Evolutionary conservation across 2,888 invertebrate genomes (phyloP), one percentile per base, ranked within the genome.

Genomic region (Eupeodes latifasciatus): DNA sequence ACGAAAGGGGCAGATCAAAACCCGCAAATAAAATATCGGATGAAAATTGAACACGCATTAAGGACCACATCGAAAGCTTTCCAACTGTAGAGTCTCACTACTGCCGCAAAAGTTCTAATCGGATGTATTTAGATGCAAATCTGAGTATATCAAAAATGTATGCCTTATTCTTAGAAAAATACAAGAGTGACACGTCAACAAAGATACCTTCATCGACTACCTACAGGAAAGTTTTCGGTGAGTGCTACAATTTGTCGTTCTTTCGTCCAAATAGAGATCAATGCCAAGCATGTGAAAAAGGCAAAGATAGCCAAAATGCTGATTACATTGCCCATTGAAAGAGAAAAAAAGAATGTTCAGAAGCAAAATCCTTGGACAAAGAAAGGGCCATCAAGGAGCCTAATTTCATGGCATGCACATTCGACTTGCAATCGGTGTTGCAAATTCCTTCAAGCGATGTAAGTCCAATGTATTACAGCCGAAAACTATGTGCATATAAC

Each of bases 11-110:
- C 55, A 77, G 40, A 67, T 62, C 76, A 62, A 76, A 47, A 19
- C n/a, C 61, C 27, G n/a, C 64, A 62, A 76, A 76, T 62, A 76
- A 76, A 76, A 76, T 34, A 61, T 47, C 76, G 19, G 67, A 78
- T 57, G 67, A 78, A 76, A 76, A 61, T 53, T 27, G 64, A 64
- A 49, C 64, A 64, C 36, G 51, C 14, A 76, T 76, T 64, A 78
- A 36, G 36, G 36, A 36, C 7, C 36, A 36, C 36, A 36, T 36
- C 7, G 36, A 36, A 36, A 36, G 66, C 27, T 34, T 78, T 51
- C 78, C 47, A 66, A 47, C 49, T 66, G 27, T 62, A 40, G 62
- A 62, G 40, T 53, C 51, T 53, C 51, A 62, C 62, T 40, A 36
- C 9, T 62, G n/a, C 36, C 14, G n/a, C 16, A 19, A 19, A 19